These are phyloP conservation scores for Procambarus virginalis DNA, from an alignment of 1,140 invertebrate species.

Conservation along the genomic window DNA sequence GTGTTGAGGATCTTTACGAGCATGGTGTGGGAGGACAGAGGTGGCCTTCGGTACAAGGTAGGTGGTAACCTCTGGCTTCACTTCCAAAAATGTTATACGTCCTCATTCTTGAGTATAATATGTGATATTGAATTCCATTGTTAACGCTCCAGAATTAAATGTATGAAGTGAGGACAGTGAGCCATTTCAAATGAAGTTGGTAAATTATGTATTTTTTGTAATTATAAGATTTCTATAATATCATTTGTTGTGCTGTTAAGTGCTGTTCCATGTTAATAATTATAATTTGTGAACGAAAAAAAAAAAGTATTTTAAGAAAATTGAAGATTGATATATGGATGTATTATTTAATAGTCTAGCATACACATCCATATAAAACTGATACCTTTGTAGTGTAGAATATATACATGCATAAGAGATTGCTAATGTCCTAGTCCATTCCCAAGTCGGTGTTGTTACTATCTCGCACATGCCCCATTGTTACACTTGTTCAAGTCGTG, in stretches of 20 bases:
- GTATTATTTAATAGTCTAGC: background rate
- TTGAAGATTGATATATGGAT: background rate
- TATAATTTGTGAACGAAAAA: background rate
- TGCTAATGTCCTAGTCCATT: background rate
- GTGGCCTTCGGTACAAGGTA: background rate
- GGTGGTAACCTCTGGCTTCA: background rate
- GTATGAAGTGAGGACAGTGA: background rate
- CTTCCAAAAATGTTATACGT: background rate
- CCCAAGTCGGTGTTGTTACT: background rate
- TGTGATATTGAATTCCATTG: background rate
- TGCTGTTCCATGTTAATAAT: background rate
- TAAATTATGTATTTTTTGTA: background rate
- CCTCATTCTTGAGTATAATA: background rate
- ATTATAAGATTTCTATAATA: background rate
- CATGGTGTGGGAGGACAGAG: background rate
- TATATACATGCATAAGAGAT: background rate
- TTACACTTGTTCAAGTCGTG: constrained; percentile 2
- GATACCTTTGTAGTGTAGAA: background rate
- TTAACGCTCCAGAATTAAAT: background rate
- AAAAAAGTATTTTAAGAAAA: background rate
- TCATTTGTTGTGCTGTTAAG: background rate
- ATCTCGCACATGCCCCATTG: background rate
- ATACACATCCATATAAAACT: background rate
- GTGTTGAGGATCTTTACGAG: background rate
- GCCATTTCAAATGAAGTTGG: background rate